Conservation (phyloP, 2,113 vertebrate species). For the Labrus mixtus region DNA sequence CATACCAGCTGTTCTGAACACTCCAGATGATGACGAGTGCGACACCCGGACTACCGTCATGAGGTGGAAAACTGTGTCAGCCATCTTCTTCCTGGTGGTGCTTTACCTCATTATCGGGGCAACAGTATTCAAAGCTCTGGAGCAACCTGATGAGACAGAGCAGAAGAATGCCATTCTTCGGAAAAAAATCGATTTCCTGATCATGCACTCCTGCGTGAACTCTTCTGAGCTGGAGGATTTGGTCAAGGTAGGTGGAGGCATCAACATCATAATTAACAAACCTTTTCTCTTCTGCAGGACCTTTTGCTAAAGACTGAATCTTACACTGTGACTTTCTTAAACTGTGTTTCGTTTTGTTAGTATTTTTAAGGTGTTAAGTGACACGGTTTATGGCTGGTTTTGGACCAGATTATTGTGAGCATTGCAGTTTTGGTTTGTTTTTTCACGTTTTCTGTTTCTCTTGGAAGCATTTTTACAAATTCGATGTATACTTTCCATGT, state of each 20-base stretch:
- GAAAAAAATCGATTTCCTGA: slow-evolving; percentile 92
- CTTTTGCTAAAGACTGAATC: neutral
- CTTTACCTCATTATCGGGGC: slow-evolving; percentile 96
- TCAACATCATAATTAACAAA: neutral
- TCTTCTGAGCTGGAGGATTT: slow-evolving; percentile 93
- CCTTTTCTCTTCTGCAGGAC: neutral
- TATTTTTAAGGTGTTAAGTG: neutral
- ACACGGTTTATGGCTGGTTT: neutral
- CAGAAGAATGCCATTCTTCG: slow-evolving; percentile 92
- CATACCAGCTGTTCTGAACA: slow-evolving; percentile 89
- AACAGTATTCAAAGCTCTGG: slow-evolving; percentile 95
- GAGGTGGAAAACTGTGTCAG: slow-evolving; percentile 99
- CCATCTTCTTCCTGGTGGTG: slow-evolving; percentile 97
- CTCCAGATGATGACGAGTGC: slow-evolving; percentile 83
- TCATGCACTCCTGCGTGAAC: slow-evolving; percentile 92
- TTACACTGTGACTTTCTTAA: neutral
- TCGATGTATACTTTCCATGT: too few species aligned
- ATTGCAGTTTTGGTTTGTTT: too few species aligned
- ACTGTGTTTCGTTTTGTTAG: neutral
- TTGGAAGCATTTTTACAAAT: too few species aligned
- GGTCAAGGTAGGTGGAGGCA: slow-evolving; percentile 87
- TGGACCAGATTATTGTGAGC: neutral
- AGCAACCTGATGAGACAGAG: slow-evolving; percentile 93
- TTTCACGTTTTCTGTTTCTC: too few species aligned
- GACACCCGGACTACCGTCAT: slow-evolving; percentile 93